Base-by-base conservation (phyloP, 1,140 invertebrate genomes). In the Batillaria attramentaria region DNA sequence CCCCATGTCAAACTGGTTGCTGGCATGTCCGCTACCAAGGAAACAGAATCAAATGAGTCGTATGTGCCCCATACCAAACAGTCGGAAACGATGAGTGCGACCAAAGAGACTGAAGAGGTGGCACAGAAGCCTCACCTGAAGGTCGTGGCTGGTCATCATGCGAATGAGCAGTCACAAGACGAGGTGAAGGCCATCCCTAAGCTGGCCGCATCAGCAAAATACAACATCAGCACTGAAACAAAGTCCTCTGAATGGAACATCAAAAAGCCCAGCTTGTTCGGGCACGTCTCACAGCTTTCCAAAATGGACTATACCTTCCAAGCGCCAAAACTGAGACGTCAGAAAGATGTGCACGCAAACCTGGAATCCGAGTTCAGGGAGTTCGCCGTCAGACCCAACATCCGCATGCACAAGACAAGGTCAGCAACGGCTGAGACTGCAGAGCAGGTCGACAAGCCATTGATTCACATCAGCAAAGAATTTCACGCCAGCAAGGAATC, bases 231-330 rank as follows among this genome's bases (percentile, higher is more conserved):
- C 16, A 81, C 69, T 43, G 84, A 88, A 72, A 85, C 84, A 2
- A 68, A 83, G 43, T 50, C 80, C 0, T 75, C 79, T 39, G 83
- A 80, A 46, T 85, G 84, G 85, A 84, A 82, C 43, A 77, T 89
- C 16, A 89, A 89, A 74, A 86, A 83, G 39, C 73, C 79, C 10
- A 88, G 82, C 80, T n/a, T 85, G 18, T 89, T 86, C 80, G 89
- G 89, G 16, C 89, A 90, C 72, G 83, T 84, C 3, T 88, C 87
- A 37, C 77, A 90, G 66, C 41, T 89, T 42, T 87, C 86, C 16
- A 81, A 81, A 35, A 18, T 54, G 37, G 75, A 82, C 10, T 86
- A 88, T 74, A 42, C 69, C 65, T 68, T 87, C 31, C 31, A 79
- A 20, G 79, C 79, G 3, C 89, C 88, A 35, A 83, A 77, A 62